Conservation (phyloP, 2,113 vertebrate genomes). For the Mesoclemmys tuberculata region DNA sequence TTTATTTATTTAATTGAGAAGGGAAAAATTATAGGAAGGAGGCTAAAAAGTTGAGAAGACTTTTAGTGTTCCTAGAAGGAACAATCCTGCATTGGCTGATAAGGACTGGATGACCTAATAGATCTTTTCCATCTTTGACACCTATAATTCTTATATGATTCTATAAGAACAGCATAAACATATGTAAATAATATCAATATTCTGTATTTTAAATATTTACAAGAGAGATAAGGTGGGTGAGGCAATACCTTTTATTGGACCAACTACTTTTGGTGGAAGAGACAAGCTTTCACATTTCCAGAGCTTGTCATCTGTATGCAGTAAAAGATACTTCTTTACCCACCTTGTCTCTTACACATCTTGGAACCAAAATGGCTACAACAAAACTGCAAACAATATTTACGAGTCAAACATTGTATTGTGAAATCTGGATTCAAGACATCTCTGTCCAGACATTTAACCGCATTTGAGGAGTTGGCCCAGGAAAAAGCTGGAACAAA, state of each 20-base stretch:
- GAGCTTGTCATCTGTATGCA: not conserved
- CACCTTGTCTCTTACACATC: not conserved
- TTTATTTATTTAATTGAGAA: not conserved
- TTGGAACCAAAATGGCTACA: not conserved
- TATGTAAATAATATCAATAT: too few species aligned
- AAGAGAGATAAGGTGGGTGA: not conserved
- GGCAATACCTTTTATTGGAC: not conserved
- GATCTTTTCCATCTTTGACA: not conserved
- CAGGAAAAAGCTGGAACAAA: not conserved
- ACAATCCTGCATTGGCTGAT: not conserved
- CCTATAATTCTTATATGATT: not conserved
- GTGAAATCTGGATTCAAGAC: not conserved
- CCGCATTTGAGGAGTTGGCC: not conserved
- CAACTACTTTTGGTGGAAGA: not conserved
- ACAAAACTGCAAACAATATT: not conserved
- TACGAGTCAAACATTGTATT: not conserved
- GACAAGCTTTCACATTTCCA: not conserved
- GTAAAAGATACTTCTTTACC: not conserved
- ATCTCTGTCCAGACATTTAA: not conserved
- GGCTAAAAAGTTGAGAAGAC: slow-evolving; percentile 1
- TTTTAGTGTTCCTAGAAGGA: not conserved
- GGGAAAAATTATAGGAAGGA: not conserved
- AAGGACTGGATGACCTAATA: not conserved
- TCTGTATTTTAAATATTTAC: too few species aligned
- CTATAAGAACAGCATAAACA: not conserved